A percentile compares a stretch with the other conserved stretches of the same genome.
These are phyloP conservation scores for Hemistola chrysoprasaria DNA, from an alignment of 2,888 invertebrate species.

Conservation along the genomic window DNA sequence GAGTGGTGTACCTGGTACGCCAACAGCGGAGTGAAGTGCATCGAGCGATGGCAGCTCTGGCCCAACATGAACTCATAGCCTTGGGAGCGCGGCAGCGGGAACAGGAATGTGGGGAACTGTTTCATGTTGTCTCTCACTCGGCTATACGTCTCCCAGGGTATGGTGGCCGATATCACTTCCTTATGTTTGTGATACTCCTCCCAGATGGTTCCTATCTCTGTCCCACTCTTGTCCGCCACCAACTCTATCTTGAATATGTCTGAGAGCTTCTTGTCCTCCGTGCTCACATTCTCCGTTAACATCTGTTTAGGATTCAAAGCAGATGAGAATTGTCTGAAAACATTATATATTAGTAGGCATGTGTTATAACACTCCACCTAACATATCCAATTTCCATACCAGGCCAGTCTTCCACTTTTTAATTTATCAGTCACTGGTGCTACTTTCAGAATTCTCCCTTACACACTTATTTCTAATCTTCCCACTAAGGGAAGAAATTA, in stretches of 20 bases:
- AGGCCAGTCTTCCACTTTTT: no score
- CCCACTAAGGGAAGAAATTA: no score
- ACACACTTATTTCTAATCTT: no score
- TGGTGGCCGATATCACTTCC: slow-evolving; percentile 88
- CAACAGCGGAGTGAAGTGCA: slow-evolving; percentile 92
- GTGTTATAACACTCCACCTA: no score
- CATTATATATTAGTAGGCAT: no score
- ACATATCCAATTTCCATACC: no score
- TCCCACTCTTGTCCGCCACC: slow-evolving; percentile 85
- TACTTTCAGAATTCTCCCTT: no score
- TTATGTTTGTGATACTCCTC: slow-evolving; percentile 89
- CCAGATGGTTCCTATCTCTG: slow-evolving; percentile 91
- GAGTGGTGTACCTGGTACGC: slow-evolving; percentile 87
- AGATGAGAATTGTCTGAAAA: slow-evolving; percentile 85
- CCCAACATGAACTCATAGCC: slow-evolving; percentile 94
- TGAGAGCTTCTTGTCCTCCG: slow-evolving; percentile 78
- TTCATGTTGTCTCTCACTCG: slow-evolving; percentile 81
- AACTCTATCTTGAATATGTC: slow-evolving; percentile 91
- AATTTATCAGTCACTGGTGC: no score
- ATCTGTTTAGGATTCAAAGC: slow-evolving; percentile 84
- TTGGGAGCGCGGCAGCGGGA: slow-evolving; percentile 90
- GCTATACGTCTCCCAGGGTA: slow-evolving; percentile 83
- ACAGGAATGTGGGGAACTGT: slow-evolving; percentile 86
- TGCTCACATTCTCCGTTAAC: slow-evolving; percentile 34
- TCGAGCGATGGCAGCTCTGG: slow-evolving; percentile 87